These are phyloP conservation scores for Dynastes grantii DNA, from an alignment of 2,888 invertebrate genomes.

Conservation along the genomic window DNA sequence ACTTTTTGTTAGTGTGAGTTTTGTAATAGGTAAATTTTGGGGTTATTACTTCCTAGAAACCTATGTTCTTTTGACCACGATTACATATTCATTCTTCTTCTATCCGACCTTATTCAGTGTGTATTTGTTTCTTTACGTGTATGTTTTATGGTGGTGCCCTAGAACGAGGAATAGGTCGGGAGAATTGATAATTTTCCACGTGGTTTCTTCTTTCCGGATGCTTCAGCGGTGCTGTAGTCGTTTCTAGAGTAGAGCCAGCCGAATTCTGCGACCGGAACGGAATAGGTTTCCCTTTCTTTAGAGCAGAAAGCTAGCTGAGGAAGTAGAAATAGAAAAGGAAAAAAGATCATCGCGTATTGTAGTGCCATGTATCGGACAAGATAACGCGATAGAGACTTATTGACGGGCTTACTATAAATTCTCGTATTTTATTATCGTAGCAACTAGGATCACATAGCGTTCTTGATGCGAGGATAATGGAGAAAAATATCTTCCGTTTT, in stretches of 20 bases:
- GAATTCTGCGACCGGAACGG: slow-evolving; percentile 52
- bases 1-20: no score
- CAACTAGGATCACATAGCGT: slow-evolving; percentile 1
- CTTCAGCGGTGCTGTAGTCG: slow-evolving; percentile 57
- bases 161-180: slow-evolving; percentile 59
- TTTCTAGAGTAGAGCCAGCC: slow-evolving; percentile 61
- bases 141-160: slow-evolving; percentile 45
- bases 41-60: no score
- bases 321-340: slow-evolving; percentile 56
- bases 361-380: slow-evolving; percentile 12
- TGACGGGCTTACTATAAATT: slow-evolving; percentile 64
- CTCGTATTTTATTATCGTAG: slow-evolving; percentile 52
- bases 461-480: no score
- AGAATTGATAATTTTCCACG: slow-evolving; percentile 82
- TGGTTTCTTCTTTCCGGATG: slow-evolving; percentile 74
- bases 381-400: slow-evolving; percentile 68
- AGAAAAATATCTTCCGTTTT: no score
- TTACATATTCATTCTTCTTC: no score
- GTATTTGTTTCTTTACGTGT: no score
- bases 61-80: no score
- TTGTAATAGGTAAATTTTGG: no score
- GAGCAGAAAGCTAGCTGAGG: no score
- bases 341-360: slow-evolving; percentile 55
- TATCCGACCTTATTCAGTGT: no score
- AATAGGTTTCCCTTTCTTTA: slow-evolving; percentile 63